Evolutionary conservation across 2,113 vertebrate species (phyloP).

Genomic region (Pogona vitticeps): DNA sequence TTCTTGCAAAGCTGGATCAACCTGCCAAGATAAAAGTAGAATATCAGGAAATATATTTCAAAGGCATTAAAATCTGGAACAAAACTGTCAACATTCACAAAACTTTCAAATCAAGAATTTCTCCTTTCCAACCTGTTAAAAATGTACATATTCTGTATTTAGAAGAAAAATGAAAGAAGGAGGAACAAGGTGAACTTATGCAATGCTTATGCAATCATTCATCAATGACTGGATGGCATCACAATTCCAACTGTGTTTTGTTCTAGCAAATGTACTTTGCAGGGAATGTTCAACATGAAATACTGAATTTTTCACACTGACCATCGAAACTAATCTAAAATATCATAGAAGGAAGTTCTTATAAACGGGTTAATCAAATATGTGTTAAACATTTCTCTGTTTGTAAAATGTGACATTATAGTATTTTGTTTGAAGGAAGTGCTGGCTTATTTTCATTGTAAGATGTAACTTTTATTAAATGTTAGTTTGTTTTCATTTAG

Average conservation of each 20-base stretch:
- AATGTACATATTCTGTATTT: not conserved
- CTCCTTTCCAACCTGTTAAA: not conserved
- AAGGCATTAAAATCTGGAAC: not conserved
- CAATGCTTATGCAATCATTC: not conserved
- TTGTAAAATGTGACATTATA: slow-evolving; percentile 15
- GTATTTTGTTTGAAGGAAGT: slow-evolving; percentile 10
- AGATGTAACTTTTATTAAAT: not conserved
- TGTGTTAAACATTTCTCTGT: not conserved
- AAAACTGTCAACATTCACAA: not conserved
- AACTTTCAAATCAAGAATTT: not conserved
- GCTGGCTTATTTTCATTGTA: not conserved
- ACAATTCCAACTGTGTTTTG: not conserved
- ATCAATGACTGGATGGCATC: not conserved
- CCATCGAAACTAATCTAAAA: not conserved
- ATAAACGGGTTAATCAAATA: not conserved
- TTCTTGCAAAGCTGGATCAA: slow-evolving; percentile 84
- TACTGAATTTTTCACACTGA: not conserved
- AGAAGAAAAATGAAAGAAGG: not conserved
- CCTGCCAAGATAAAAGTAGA: slow-evolving; percentile 69
- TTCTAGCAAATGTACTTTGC: not conserved
- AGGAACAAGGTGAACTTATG: not conserved
- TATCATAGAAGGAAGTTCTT: not conserved
- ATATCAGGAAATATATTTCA: slow-evolving; percentile 32
- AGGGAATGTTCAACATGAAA: not conserved
- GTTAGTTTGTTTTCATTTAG: slow-evolving; percentile 2